Evolutionary conservation across 2,888 invertebrate genomes (phyloP).

Genomic region (Athalia rosae): DNA sequence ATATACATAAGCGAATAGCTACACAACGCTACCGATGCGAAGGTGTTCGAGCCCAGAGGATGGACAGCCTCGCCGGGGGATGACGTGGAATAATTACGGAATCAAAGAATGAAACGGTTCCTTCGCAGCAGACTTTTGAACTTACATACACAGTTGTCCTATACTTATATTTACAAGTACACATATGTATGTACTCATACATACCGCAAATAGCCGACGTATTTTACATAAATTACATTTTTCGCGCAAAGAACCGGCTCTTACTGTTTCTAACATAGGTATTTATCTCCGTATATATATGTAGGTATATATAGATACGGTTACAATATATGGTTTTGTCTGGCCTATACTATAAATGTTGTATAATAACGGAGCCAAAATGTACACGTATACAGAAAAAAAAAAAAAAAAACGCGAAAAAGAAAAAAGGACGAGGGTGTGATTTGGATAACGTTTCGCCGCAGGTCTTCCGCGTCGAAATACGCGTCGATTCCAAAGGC

Average conservation of each 20-base stretch:
- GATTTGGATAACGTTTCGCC: no score
- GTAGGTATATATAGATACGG: not conserved
- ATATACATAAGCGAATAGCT: no score
- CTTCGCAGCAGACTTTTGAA: constrained; percentile 30
- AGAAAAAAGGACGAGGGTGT: no score
- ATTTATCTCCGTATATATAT: not conserved
- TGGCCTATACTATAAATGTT: not conserved
- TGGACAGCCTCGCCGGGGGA: not conserved
- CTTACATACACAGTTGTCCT: not conserved
- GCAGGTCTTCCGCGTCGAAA: no score
- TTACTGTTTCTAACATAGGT: no score
- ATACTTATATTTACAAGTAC: not conserved
- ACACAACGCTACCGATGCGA: no score
- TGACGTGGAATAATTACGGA: constrained; percentile 3
- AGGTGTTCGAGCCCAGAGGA: constrained; percentile 26
- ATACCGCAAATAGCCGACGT: no score
- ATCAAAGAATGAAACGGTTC: constrained; percentile 35
- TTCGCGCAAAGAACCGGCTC: no score
- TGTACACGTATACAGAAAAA: not conserved
- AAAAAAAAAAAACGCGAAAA: no score
- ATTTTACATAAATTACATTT: no score
- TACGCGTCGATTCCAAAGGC: constrained; percentile 10
- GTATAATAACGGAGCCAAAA: not conserved
- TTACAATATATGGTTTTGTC: not conserved
- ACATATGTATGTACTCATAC: not conserved